Evolutionary conservation across 2,888 invertebrate species (phyloP).

Genomic region (Lasioglossum pauxillum): DNA sequence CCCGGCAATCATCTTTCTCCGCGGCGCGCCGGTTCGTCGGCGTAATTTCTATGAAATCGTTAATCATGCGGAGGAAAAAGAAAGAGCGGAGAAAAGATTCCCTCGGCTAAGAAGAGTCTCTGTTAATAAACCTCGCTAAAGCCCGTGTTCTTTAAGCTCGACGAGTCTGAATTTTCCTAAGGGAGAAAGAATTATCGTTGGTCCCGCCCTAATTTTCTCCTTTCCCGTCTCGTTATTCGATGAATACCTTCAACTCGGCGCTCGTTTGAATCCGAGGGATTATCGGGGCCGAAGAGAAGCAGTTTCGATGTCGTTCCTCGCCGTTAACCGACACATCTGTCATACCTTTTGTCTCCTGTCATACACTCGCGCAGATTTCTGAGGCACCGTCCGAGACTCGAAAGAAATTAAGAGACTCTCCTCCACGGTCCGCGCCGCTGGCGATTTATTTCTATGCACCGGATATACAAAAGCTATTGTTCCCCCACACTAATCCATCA

Average conservation of each 20-base stretch:
- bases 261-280: not conserved
- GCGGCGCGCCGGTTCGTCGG: not conserved
- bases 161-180: not conserved
- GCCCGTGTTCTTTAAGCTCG: not conserved
- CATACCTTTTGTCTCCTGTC: not conserved
- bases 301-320: not conserved
- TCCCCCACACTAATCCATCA: slow-evolving; percentile 58
- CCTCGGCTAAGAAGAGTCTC: not conserved
- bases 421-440: slow-evolving; percentile 20
- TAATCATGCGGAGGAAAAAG: not conserved
- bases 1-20: not conserved
- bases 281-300: not conserved
- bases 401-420: not conserved
- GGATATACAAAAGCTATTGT: slow-evolving; percentile 51
- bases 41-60: not conserved
- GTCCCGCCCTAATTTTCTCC: not conserved
- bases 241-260: not conserved
- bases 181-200: not conserved
- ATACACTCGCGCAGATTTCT: not conserved
- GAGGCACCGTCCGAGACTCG: not conserved
- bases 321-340: slow-evolving; percentile 3
- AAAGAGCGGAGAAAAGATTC: not conserved
- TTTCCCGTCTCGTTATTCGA: not conserved
- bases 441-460: slow-evolving; percentile 48
- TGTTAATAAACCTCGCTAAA: not conserved